Evolutionary conservation across 2,797 vertebrate species (phyloP).

Genomic region (Xiphorhynchus erythropygius): DNA sequence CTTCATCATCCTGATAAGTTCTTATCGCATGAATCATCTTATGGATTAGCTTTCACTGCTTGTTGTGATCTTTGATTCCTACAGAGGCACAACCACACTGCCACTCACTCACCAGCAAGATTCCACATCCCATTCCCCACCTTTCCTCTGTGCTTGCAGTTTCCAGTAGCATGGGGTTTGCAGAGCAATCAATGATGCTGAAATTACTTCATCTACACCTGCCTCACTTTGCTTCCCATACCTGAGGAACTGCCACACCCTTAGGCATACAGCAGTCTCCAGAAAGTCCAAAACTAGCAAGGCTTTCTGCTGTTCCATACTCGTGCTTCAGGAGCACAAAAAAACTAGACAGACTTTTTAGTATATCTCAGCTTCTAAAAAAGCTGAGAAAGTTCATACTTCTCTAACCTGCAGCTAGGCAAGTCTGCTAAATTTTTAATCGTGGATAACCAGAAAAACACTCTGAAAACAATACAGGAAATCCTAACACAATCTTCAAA

Average conservation of each 20-base stretch:
- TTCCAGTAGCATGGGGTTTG: neutral
- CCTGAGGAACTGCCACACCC: neutral
- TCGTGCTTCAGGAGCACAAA: neutral
- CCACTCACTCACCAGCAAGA: neutral
- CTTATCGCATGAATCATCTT: constrained; percentile 2
- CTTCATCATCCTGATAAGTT: constrained; percentile 23
- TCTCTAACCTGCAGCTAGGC: neutral
- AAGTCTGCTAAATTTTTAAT: constrained; percentile 10
- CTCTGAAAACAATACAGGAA: neutral
- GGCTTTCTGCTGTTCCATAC: neutral
- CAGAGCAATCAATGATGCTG: neutral
- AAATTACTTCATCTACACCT: neutral
- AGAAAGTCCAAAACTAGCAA: neutral
- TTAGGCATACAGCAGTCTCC: neutral
- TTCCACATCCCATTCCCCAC: neutral
- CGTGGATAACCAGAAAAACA: neutral
- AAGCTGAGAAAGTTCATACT: neutral
- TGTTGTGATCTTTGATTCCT: constrained; percentile 7
- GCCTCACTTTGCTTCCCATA: neutral
- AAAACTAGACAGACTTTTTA: neutral
- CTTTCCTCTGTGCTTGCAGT: neutral
- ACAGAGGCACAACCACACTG: neutral
- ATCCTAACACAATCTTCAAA: neutral
- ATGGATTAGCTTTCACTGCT: constrained; percentile 40
- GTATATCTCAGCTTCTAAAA: neutral